Evolutionary conservation across 2,113 vertebrate genomes (phyloP).

Genomic region (Scomber japonicus): DNA sequence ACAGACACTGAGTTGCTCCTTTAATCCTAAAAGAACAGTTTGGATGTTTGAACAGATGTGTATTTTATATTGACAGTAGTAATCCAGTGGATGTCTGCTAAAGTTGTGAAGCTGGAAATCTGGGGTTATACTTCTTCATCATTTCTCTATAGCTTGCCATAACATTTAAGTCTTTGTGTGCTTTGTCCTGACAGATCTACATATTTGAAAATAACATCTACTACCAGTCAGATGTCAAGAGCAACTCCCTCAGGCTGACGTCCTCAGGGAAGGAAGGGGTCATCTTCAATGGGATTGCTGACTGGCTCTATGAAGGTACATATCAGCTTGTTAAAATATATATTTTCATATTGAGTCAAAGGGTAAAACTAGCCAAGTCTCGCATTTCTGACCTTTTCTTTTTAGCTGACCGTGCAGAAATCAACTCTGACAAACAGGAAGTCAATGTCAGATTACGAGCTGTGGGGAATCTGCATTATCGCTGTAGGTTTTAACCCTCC

Average conservation of each 20-base stretch:
- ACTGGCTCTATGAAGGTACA: constrained; percentile 98
- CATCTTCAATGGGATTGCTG: constrained; percentile 96
- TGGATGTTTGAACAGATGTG: not conserved
- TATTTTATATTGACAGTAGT: constrained; percentile 2
- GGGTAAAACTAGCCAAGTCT: not conserved
- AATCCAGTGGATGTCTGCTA: not conserved
- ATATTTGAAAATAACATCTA: constrained; percentile 99
- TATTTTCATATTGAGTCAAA: not conserved
- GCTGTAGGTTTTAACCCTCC: not conserved
- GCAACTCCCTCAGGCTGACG: constrained; percentile 93
- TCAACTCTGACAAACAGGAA: not conserved
- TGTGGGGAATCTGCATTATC: not conserved
- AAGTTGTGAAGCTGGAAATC: not conserved
- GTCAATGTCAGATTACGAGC: not conserved
- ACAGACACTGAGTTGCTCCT: not conserved
- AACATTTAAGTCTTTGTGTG: not conserved
- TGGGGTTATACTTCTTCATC: not conserved
- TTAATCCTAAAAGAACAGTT: constrained; percentile 23
- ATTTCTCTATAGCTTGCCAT: not conserved
- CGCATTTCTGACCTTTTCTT: not conserved
- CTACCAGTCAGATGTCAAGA: constrained; percentile 95
- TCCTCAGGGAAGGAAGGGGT: constrained; percentile 96
- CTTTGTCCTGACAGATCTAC: constrained; percentile 88
- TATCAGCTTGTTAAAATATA: not conserved
- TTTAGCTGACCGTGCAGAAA: not conserved